Percentiles rank a stretch among this genome's conserved stretches.
These are phyloP conservation scores for Campopleginae sp. DNA, from an alignment of 2,888 invertebrate species.

Conservation along the genomic window DNA sequence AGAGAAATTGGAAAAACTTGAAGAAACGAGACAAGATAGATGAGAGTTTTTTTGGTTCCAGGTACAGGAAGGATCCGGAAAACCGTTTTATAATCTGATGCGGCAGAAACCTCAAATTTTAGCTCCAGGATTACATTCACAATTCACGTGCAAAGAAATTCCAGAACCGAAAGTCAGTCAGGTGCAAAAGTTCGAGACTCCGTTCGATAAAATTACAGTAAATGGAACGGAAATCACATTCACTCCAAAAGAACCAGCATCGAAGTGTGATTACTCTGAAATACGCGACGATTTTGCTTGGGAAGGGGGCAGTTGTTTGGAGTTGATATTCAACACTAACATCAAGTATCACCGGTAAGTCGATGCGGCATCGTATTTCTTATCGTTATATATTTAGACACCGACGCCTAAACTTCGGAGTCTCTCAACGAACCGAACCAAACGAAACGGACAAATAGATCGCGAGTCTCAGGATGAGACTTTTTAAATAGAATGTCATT, in stretches of 20 bases:
- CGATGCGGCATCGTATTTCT: neutral
- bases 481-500: neutral
- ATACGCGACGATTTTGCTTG: slow-evolving; percentile 77
- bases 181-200: slow-evolving; percentile 77
- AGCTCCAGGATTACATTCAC: slow-evolving; percentile 74
- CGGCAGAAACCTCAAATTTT: slow-evolving; percentile 78
- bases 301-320: slow-evolving; percentile 81
- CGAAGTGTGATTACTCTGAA: slow-evolving; percentile 74
- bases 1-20: slow-evolving; percentile 28
- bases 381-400: too few species aligned
- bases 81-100: slow-evolving; percentile 78
- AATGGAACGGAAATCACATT: slow-evolving; percentile 72
- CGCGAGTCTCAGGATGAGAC: slow-evolving; percentile 1
- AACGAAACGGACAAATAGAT: too few species aligned
- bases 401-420: too few species aligned
- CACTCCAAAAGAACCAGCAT: slow-evolving; percentile 66
- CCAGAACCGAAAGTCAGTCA: slow-evolving; percentile 48
- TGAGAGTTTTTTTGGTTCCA: neutral
- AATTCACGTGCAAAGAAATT: slow-evolving; percentile 72
- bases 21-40: slow-evolving; percentile 1
- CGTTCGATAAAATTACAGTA: slow-evolving; percentile 72
- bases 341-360: slow-evolving; percentile 78
- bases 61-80: too few species aligned
- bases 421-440: too few species aligned
- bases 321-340: slow-evolving; percentile 75